Base-by-base conservation (phyloP, 2,888 invertebrate genomes). In the Phania funesta region DNA sequence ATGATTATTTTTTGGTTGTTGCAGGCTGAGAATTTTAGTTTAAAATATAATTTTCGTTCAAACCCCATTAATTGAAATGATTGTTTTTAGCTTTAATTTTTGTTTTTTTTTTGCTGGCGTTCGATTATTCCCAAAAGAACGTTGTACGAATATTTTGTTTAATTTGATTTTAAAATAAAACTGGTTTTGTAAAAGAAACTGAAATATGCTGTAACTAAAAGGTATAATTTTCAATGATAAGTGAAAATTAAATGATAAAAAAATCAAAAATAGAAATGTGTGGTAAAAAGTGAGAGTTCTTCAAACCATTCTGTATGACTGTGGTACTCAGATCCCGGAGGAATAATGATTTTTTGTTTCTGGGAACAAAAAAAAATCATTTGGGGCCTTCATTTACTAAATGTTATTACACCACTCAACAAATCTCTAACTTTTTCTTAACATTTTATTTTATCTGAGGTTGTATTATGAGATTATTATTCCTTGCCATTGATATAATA, bases 1-100 rank as follows among this genome's bases (percentile, higher is more conserved):
- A 78, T 80, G 80, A 83, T 84, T 83, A 58, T 71, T 83, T 89
- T 90, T 91, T 90, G 91, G 91, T 91, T 91, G 91, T 90, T 91
- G 90, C 89, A 89, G 89, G 88, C 87, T 86, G 84, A 86, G 86
- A 85, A n/a, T 80, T 85, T 77, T 32, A 64, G 18, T 76, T 84
- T 78, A 83, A 71, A 68, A 76, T 35, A 77, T 83, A 70, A 75
- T 65, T 77, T 77, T 82, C 81, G 22, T 46, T 65, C 64, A 77
- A 74, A 83, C 83, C 84, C 84, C 84, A 82, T 83, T 68, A 8
- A 32, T 46, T 62, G 46, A 78, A 71, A 78, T 78, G n/a, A 56
- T 58, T 64, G 11, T 58, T 13, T 68, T 62, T 32, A 60, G 48
- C 20, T 56, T 79, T 54, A 54, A 20, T 70, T 38, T 20, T 60